Conservation (phyloP, 2,113 vertebrate species). For the Periophthalmus modestus region DNA sequence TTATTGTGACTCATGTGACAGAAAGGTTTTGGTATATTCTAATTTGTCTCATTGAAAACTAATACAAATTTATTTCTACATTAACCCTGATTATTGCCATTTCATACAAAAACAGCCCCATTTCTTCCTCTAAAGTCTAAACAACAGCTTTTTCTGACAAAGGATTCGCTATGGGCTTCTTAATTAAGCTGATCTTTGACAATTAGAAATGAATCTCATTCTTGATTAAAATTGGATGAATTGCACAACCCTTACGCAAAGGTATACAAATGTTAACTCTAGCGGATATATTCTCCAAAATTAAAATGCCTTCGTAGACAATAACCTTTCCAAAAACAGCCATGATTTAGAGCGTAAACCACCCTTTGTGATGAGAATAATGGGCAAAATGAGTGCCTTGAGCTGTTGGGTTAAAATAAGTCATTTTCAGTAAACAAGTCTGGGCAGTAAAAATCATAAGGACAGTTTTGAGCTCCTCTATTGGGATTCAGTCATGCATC, state of each 20-base stretch:
- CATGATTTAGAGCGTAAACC: constrained; percentile 41
- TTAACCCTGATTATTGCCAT: too few species aligned
- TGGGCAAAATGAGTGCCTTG: constrained; percentile 27
- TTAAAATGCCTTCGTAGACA: neutral
- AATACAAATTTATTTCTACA: too few species aligned
- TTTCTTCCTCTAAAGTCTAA: too few species aligned
- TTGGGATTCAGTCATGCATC: constrained; percentile 71
- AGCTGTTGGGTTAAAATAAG: constrained; percentile 53
- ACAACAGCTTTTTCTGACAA: too few species aligned
- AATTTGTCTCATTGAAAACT: too few species aligned
- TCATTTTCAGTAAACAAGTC: constrained; percentile 63
- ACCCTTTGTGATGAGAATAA: constrained; percentile 24
- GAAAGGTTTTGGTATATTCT: too few species aligned
- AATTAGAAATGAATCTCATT: too few species aligned
- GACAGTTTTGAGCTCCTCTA: constrained; percentile 64
- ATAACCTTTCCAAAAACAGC: constrained; percentile 12
- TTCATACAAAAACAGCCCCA: too few species aligned
- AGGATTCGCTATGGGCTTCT: too few species aligned
- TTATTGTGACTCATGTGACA: too few species aligned
- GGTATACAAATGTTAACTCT: neutral
- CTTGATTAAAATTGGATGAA: too few species aligned
- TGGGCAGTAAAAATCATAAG: constrained; percentile 61
- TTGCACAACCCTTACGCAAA: neutral
- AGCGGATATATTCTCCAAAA: neutral
- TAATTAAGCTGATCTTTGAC: too few species aligned